Evolutionary conservation across 2,888 invertebrate genomes (phyloP), one percentile per base, ranked within the genome.

Genomic region (Cerceris ruficornis): DNA sequence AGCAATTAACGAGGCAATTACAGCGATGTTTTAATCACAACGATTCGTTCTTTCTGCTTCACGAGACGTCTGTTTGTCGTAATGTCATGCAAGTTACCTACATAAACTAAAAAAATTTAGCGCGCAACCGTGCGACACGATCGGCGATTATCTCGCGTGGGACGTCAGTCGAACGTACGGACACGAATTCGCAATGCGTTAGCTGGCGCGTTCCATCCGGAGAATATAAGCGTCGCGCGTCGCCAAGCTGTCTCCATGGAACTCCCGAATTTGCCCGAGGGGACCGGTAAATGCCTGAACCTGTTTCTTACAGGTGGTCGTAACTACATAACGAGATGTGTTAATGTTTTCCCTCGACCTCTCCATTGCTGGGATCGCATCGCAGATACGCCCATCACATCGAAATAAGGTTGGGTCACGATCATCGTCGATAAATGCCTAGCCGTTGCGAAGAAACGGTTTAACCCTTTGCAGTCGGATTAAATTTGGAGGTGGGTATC

Each of bases 211-310:
- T 59, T 50, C 41, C 62, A 61, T 69, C 60, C 65, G 65, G 49
- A 52, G 66, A 61, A 60, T 62, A 54, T 57, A 64, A 58, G 70
- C 74, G 28, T 28, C 28, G 28, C 28, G 28, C 28, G 84, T 85
- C 84, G 84, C 84, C 85, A 85, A 78, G 85, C 85, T 85, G 84
- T 85, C 84, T 85, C 85, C 79, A 83, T 75, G 76, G 72, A 64
- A 73, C 84, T 67, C 83, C 83, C 85, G 85, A 84, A 84, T 84
- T 76, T 72, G 84, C 84, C 69, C 13, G 84, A 73, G 84, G 80
- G 72, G 65, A 67, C 61, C 77, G 68, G 81, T 77, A 82, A 82
- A 81, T 75, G 80, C 65, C 75, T 77, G 84, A 84, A 84, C 84
- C 84, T 84, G 84, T 84, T 84, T 80, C 77, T 61, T 83, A 83